phyloP scores from a whole-genome alignment of 2,797 vertebrate species.

The Ctenopoma kingsleyae region DNA sequence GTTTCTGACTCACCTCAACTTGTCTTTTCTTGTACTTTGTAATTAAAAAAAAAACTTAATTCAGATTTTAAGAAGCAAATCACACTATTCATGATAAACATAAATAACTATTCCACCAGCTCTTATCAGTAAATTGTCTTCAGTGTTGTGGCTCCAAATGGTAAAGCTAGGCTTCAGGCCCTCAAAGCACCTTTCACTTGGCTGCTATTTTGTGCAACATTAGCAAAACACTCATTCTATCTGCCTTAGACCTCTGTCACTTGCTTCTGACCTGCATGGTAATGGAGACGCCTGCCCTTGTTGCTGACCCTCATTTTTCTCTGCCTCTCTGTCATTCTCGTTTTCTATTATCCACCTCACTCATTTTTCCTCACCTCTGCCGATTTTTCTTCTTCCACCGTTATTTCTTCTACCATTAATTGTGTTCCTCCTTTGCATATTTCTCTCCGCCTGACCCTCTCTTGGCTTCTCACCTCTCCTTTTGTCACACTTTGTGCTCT shows the following conservation, averaged over 20 bases:
- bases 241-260: slow-evolving; percentile 65
- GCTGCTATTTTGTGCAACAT: slow-evolving; percentile 54
- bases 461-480: slow-evolving; percentile 20
- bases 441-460: slow-evolving; percentile 40
- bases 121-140: slow-evolving; percentile 29
- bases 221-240: slow-evolving; percentile 55
- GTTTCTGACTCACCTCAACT: slow-evolving; percentile 33
- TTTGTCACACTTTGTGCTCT: slow-evolving; percentile 28
- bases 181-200: slow-evolving; percentile 20
- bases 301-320: slow-evolving; percentile 77
- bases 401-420: slow-evolving; percentile 45
- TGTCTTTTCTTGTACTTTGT: slow-evolving; percentile 31
- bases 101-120: background rate
- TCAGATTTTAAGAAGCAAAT: slow-evolving; percentile 15
- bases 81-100: background rate
- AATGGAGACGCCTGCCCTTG: slow-evolving; percentile 76
- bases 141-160: slow-evolving; percentile 14
- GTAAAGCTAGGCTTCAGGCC: slow-evolving; percentile 7
- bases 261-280: slow-evolving; percentile 66
- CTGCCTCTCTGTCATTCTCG: slow-evolving; percentile 60
- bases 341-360: slow-evolving; percentile 76
- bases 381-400: slow-evolving; percentile 39
- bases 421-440: slow-evolving; percentile 44
- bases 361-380: slow-evolving; percentile 69
- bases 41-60: slow-evolving; percentile 3